A percentile compares a stretch with the other conserved stretches of the same genome.
phyloP scores from a whole-genome alignment of 1,140 invertebrate genomes.

The Bombus waltoni region DNA sequence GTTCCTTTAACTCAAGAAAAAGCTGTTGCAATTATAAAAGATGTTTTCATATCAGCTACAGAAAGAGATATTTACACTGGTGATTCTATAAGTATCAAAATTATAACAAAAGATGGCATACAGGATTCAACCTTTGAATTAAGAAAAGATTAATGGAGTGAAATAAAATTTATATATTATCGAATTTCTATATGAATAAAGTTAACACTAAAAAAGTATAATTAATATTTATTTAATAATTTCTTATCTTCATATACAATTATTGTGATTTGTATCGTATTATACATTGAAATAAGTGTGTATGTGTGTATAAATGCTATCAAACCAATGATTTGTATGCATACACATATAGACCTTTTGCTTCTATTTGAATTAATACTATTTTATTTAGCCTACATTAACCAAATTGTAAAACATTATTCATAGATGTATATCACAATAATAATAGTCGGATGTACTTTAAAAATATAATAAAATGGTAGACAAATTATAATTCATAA shows the following conservation, averaged over 20 bases:
- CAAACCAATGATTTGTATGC: slow-evolving; percentile 22
- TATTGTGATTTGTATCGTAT: slow-evolving; percentile 29
- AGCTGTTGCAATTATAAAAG: slow-evolving; percentile 93
- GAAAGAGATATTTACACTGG: slow-evolving; percentile 99
- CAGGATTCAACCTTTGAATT: slow-evolving; percentile 87
- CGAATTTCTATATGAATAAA: slow-evolving; percentile 51
- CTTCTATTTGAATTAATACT: slow-evolving; percentile 41
- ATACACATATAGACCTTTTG: slow-evolving; percentile 39
- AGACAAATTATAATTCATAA: slow-evolving; percentile 50
- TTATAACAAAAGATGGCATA: slow-evolving; percentile 95
- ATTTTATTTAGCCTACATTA: slow-evolving; percentile 36
- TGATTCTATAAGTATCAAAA: slow-evolving; percentile 93
- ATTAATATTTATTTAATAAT: slow-evolving; percentile 48
- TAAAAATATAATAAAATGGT: slow-evolving; percentile 53
- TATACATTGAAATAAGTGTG: slow-evolving; percentile 23
- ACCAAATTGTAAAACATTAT: slow-evolving; percentile 22
- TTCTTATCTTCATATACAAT: slow-evolving; percentile 36
- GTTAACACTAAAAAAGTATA: slow-evolving; percentile 36
- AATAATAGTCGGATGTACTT: slow-evolving; percentile 50
- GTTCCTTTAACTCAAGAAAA: slow-evolving; percentile 88
- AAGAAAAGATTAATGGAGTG: slow-evolving; percentile 88
- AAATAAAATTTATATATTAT: slow-evolving; percentile 26
- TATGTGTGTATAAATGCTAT: slow-evolving; percentile 34
- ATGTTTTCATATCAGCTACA: slow-evolving; percentile 98
- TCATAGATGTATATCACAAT: slow-evolving; percentile 41